Evolutionary conservation across 1,140 invertebrate species (phyloP).

Genomic region (Laupala kohalensis): DNA sequence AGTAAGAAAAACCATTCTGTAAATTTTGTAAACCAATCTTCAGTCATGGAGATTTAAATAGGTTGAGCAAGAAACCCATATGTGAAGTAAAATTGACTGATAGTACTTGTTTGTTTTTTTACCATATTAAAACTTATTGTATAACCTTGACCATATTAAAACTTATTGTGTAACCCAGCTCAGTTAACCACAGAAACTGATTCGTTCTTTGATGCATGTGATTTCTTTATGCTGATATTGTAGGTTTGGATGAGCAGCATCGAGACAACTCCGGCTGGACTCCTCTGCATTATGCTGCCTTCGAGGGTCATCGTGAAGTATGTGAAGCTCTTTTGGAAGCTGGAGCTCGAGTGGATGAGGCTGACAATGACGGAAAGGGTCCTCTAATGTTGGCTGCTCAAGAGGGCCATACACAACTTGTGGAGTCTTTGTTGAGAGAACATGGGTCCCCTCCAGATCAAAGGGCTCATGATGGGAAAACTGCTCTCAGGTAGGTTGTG

Average conservation of each 20-base stretch:
- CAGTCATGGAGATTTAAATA: no score
- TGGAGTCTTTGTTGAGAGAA: slow-evolving; percentile 54
- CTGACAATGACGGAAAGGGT: slow-evolving; percentile 86
- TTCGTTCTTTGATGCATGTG: no score
- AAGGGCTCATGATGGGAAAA: slow-evolving; percentile 84
- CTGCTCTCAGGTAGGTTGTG: slow-evolving; percentile 57
- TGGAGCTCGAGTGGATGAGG: slow-evolving; percentile 63
- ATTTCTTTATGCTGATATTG: neutral
- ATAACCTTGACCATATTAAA: neutral
- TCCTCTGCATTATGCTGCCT: slow-evolving; percentile 82
- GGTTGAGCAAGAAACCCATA: no score
- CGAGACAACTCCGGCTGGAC: slow-evolving; percentile 88
- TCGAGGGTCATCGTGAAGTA: slow-evolving; percentile 83
- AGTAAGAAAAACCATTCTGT: no score
- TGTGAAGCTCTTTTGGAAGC: slow-evolving; percentile 75
- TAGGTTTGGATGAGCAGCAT: slow-evolving; percentile 69
- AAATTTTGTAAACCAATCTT: no score
- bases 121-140: neutral
- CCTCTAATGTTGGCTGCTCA: slow-evolving; percentile 78
- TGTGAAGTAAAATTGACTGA: neutral
- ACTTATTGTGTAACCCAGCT: slow-evolving; percentile 6
- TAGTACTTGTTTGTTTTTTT: neutral
- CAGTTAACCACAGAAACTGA: no score
- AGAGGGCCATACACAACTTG: slow-evolving; percentile 67
- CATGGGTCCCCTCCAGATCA: slow-evolving; percentile 73